Evolutionary conservation across 1,140 invertebrate species (phyloP).

Genomic region (Macrocentrus cingulum): DNA sequence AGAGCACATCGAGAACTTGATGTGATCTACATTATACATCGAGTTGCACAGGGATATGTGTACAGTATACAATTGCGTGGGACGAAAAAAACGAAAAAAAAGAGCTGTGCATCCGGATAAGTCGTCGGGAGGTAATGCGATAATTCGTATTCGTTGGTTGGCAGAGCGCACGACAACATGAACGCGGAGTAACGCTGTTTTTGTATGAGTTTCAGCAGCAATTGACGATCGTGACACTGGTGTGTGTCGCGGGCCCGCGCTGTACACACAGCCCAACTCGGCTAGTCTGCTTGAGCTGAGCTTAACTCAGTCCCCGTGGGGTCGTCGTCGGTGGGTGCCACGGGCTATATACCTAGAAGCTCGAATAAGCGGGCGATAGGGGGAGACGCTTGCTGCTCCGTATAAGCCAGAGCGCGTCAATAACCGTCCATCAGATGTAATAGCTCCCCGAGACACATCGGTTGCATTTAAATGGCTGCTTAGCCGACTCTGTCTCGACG

Average conservation of each 20-base stretch:
- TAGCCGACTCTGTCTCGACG: constrained; percentile 60
- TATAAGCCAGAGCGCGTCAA: constrained; percentile 59
- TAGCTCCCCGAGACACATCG: constrained; percentile 61
- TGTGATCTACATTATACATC: no score
- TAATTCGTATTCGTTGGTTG: constrained; percentile 50
- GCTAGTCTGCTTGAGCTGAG: constrained; percentile 36
- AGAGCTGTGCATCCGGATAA: neutral
- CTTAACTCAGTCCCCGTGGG: constrained; percentile 42
- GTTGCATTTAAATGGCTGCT: constrained; percentile 62
- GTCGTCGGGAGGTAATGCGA: constrained; percentile 41
- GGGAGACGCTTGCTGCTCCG: constrained; percentile 37
- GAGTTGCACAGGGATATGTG: no score
- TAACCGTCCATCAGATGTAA: constrained; percentile 61
- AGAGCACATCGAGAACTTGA: no score
- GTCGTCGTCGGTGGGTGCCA: constrained; percentile 20
- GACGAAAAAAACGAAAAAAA: no score
- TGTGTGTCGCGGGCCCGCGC: constrained; percentile 28
- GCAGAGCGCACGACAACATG: neutral
- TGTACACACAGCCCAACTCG: constrained; percentile 5
- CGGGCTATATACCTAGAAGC: neutral
- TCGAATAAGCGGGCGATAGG: constrained; percentile 24
- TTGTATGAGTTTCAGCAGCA: constrained; percentile 40
- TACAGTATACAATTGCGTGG: no score
- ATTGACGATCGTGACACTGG: constrained; percentile 46
- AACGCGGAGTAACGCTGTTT: constrained; percentile 33